Evolutionary conservation across 2,113 vertebrate genomes (phyloP).

Genomic region (Pandion haliaetus): DNA sequence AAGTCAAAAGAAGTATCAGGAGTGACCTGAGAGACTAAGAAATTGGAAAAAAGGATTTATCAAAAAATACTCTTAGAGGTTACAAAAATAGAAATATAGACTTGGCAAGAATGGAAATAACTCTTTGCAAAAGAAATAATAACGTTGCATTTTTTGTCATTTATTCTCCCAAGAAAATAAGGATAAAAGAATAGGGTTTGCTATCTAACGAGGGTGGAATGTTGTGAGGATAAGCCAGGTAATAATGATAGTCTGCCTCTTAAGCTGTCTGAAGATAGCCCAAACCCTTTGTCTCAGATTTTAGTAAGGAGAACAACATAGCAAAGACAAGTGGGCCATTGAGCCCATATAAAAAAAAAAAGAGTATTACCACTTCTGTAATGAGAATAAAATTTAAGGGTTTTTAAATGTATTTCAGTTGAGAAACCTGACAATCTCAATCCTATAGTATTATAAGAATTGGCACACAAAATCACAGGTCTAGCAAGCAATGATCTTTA

Average conservation of each 20-base stretch:
- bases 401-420: neutral
- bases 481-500: neutral
- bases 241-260: neutral
- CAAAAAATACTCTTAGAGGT: neutral
- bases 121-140: neutral
- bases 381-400: neutral
- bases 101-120: neutral
- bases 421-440: neutral
- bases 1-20: neutral
- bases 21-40: neutral
- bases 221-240: neutral
- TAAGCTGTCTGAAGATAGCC: neutral
- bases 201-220: neutral
- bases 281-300: neutral
- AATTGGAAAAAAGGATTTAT: neutral
- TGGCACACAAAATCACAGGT: neutral
- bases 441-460: neutral
- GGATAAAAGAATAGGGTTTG: neutral
- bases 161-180: neutral
- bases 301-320: neutral
- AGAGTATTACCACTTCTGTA: neutral
- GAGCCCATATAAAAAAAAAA: neutral
- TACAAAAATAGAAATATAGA: neutral
- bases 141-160: neutral
- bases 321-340: neutral